These are phyloP conservation scores for Stegastes partitus DNA, from an alignment of 2,113 vertebrate genomes.

Conservation along the genomic window DNA sequence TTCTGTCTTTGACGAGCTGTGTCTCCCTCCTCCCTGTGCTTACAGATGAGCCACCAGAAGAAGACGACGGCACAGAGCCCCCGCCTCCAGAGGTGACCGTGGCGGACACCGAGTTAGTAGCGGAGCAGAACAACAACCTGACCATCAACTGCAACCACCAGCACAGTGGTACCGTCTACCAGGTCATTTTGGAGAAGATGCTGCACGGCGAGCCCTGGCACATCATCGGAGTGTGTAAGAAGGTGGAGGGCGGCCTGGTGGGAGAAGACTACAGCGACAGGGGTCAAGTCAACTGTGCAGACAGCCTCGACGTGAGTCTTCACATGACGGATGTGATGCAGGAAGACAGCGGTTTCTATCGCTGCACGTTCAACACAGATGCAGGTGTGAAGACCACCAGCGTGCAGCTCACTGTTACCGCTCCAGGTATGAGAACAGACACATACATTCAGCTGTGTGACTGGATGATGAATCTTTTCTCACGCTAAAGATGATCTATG, in stretches of 20 bases:
- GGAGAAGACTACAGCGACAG: slow-evolving; percentile 75
- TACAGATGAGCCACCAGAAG: slow-evolving; percentile 71
- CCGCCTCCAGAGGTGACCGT: slow-evolving; percentile 20
- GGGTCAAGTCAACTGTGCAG: slow-evolving; percentile 69
- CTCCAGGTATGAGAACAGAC: slow-evolving; percentile 71
- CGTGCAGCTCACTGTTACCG: slow-evolving; percentile 66
- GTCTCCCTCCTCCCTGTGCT: neutral
- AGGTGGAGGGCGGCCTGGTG: slow-evolving; percentile 59
- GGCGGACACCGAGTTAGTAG: slow-evolving; percentile 32
- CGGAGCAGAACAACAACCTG: slow-evolving; percentile 71
- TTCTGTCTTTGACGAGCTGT: neutral
- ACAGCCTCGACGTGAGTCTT: slow-evolving; percentile 61
- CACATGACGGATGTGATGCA: slow-evolving; percentile 62
- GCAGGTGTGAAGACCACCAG: slow-evolving; percentile 71
- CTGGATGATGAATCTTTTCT: neutral
- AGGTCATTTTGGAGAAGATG: slow-evolving; percentile 82
- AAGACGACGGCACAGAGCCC: slow-evolving; percentile 29
- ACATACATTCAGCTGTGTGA: too few species aligned
- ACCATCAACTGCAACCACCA: slow-evolving; percentile 78
- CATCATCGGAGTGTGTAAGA: slow-evolving; percentile 76
- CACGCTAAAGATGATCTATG: neutral
- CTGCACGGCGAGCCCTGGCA: slow-evolving; percentile 41
- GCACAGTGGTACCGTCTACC: slow-evolving; percentile 54
- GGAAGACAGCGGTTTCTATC: slow-evolving; percentile 83
- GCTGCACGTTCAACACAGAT: slow-evolving; percentile 70